Conservation (phyloP, 2,113 vertebrate species). For the Prionailurus bengalensis region DNA sequence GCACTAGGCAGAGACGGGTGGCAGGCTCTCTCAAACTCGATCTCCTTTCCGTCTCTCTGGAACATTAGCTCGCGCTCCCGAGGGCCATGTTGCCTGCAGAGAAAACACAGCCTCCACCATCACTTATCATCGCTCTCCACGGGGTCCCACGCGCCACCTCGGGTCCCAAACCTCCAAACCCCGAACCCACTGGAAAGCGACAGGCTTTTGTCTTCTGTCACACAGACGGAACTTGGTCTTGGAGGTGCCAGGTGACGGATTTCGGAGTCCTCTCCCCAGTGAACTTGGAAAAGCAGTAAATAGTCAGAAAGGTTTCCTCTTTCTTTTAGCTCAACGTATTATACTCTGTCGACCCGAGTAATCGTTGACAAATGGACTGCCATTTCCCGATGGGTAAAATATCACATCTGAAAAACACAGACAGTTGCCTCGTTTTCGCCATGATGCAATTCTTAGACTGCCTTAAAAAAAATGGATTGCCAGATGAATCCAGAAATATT, state of each 20-base stretch:
- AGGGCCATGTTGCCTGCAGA: conserved; percentile 74
- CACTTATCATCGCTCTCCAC: conserved; percentile 70
- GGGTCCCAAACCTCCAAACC: conserved; percentile 45
- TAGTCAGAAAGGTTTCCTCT: not conserved
- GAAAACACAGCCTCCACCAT: conserved; percentile 67
- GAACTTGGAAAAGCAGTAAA: conserved; percentile 38
- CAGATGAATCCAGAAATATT: not conserved
- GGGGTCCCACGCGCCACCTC: conserved; percentile 11
- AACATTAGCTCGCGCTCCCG: conserved; percentile 83
- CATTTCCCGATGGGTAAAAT: not conserved
- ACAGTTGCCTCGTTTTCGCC: not conserved
- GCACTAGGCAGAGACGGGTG: conserved; percentile 68
- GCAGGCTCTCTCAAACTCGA: conserved; percentile 76
- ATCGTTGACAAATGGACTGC: not conserved
- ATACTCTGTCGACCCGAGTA: not conserved
- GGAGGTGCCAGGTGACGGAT: conserved; percentile 36
- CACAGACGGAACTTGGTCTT: not conserved
- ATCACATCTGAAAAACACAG: not conserved
- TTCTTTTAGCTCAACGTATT: not conserved
- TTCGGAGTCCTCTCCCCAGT: not conserved
- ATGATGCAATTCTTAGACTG: not conserved
- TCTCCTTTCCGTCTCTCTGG: conserved; percentile 83
- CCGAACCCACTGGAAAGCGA: conserved; percentile 50
- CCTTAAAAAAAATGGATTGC: not conserved
- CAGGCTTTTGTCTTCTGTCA: conserved; percentile 58